phyloP scores from a whole-genome alignment of 2,888 invertebrate species.

The Leucophenga maculata region DNA sequence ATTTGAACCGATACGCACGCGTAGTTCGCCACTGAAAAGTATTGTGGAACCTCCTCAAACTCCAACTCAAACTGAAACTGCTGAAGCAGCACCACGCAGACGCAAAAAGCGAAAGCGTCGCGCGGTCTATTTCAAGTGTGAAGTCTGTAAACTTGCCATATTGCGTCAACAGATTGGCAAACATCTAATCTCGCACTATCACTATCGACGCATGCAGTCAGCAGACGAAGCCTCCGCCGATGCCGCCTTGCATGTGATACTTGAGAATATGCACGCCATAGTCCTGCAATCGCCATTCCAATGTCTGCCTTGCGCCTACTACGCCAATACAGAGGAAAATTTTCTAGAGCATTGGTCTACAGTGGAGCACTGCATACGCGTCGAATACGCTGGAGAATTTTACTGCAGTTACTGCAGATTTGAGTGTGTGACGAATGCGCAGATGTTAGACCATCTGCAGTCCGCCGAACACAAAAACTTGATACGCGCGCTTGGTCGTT shows the following conservation, averaged over 20 bases:
- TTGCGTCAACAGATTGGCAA: conserved; percentile 82
- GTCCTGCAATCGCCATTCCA: conserved; percentile 88
- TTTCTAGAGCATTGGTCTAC: conserved; percentile 85
- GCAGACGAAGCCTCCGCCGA: conserved; percentile 55
- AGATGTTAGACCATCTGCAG: conserved; percentile 80
- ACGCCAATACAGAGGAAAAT: conserved; percentile 82
- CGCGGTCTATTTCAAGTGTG: conserved; percentile 78
- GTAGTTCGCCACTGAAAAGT: conserved; percentile 24
- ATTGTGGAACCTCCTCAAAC: too few relatives aligned
- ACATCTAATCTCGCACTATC: conserved; percentile 89
- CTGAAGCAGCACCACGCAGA: background rate
- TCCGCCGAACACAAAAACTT: conserved; percentile 81
- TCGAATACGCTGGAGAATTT: conserved; percentile 76
- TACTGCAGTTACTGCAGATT: conserved; percentile 85
- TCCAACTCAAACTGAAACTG: too few relatives aligned
- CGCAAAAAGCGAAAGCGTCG: conserved; percentile 75
- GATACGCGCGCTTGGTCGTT: conserved; percentile 82
- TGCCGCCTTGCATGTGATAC: conserved; percentile 75
- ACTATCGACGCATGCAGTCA: conserved; percentile 81
- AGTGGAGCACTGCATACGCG: conserved; percentile 73
- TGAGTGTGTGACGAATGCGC: conserved; percentile 76
- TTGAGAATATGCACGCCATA: conserved; percentile 84
- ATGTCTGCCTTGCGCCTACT: conserved; percentile 88
- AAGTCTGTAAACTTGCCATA: conserved; percentile 82
- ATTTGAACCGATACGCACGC: conserved; percentile 9